Base-by-base conservation (phyloP, 2,113 vertebrate species). In the Patagioenas fasciata region DNA sequence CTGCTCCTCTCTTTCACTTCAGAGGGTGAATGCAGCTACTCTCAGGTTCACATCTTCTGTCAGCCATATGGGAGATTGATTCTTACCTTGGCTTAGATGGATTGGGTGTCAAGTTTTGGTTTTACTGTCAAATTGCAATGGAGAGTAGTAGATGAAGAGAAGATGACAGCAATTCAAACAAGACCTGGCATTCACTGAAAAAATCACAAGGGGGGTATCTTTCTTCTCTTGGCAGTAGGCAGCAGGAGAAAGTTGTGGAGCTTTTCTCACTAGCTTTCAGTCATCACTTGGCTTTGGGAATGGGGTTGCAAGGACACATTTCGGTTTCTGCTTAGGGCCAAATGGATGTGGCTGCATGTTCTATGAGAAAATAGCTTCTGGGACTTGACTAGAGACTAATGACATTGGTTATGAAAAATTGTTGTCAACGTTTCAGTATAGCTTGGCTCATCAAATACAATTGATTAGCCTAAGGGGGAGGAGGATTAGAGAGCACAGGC, bases 1-100 rank as follows among this genome's bases (percentile, higher is more conserved):
- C 84, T 91, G 81, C 66, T 88, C 26, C 81, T 96, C 62, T 80
- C 77, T 75, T 83, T 96, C 60, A 48, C 70, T 92, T 92, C 50
- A 82, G 84, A 69, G 13, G 51, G 70, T 69, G 36, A 95, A 84
- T 36, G 71, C 70, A 91, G 29, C 56, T 71, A 11, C 77, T 89
- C 21, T 84, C 70, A 87, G 66, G 26, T 85, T 87, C 61, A 61
- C 53, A 53, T 89, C 36, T 88, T 88, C 69, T 75, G 48, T 87
- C 91, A 91, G 73, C 57, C 61, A 19, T 67, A 65, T 61, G 65
- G 74, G 69, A 87, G 57, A 60, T 34, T 82, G 61, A 47, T 82
- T 91, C 70, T 86, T 81, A 61, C 48, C 50, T 89, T 85, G 73
- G 61, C 73, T 82, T 67, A 57, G 65, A 65, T 72, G 67, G n/a